These are phyloP conservation scores for Colistium nudipinnis DNA, from an alignment of 2,113 vertebrate species.

Conservation along the genomic window DNA sequence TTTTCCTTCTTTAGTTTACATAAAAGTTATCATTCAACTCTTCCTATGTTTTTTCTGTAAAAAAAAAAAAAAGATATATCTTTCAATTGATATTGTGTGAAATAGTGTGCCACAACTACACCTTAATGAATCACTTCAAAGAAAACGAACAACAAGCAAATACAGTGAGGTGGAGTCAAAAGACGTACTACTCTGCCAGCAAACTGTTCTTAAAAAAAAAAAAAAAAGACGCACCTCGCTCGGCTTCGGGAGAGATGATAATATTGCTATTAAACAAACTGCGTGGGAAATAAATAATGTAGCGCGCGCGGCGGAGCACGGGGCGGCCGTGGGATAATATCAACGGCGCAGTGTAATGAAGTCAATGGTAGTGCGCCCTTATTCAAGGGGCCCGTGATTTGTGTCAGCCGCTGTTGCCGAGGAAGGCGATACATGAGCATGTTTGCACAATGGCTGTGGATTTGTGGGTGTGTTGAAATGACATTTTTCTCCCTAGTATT, in stretches of 20 bases:
- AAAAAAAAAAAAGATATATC: background rate
- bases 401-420: conserved; percentile 46
- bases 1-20: no score
- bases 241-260: conserved; percentile 2
- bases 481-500: conserved; percentile 58
- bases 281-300: conserved; percentile 21
- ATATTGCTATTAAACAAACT: conserved; percentile 41
- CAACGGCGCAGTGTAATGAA: conserved; percentile 61
- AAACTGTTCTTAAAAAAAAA: conserved; percentile 1
- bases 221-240: conserved; percentile 2
- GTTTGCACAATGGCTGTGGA: conserved; percentile 64
- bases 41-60: background rate
- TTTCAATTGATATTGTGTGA: background rate
- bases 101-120: background rate
- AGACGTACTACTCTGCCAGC: background rate
- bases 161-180: background rate
- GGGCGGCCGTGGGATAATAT: conserved; percentile 64
- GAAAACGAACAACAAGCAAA: background rate
- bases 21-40: background rate
- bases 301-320: conserved; percentile 16
- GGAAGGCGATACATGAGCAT: conserved; percentile 33
- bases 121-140: background rate
- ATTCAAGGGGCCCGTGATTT: conserved; percentile 58
- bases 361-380: conserved; percentile 66
- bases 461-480: conserved; percentile 75